Base-by-base conservation (phyloP, 35 echinoderm and acorn worm genomes). In the Heliocidaris erythrogramma region DNA sequence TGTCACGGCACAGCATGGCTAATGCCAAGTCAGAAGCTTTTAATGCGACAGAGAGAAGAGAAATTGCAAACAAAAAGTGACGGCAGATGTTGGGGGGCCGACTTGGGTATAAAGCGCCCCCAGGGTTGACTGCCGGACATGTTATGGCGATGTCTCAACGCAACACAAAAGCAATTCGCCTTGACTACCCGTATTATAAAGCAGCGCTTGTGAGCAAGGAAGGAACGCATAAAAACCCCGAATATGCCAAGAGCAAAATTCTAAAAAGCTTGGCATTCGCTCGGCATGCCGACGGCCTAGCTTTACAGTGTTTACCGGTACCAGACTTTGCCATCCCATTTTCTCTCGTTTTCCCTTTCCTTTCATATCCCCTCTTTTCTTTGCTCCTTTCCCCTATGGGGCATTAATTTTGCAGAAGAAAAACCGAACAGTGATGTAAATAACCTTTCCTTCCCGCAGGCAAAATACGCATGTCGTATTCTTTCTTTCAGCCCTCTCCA, bases 401-500 rank as follows among this genome's bases (percentile, higher is more conserved):
- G 91, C 91, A 92, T 92, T 92, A 92, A 92, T 92, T 92, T 92
- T 92, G 91, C 91, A 92, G 91, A 92, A 59, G 91, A 92, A 78
- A 92, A 92, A 59, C 91, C 91, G 91, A 92, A 92, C 50, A 49
- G 49, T 89, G 91, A 92, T 92, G 91, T 92, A 92, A 92, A 92
- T 92, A 92, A 92, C 91, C 50, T 92, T 59, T 59, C 47, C 31
- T 52, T 92, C 91, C 91, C 91, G 47, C 91, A 13, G 91, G 91
- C 91, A 18, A 29, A 32, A 48, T 32, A 32, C 31, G 87, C 87
- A 47, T 48, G 47, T 48, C 87, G 87, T 89, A 89, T 89, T 89
- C 87, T 89, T 89, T 32, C 87, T 89, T 24, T 89, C 87, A 89
- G 87, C 31, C 87, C 31, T 89, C 47, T 42, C 27, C 65, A n/a